Percentiles rank a stretch among this genome's conserved stretches.
Evolutionary conservation across 2,113 vertebrate genomes (phyloP).

Genomic region (Mungos mungo): DNA sequence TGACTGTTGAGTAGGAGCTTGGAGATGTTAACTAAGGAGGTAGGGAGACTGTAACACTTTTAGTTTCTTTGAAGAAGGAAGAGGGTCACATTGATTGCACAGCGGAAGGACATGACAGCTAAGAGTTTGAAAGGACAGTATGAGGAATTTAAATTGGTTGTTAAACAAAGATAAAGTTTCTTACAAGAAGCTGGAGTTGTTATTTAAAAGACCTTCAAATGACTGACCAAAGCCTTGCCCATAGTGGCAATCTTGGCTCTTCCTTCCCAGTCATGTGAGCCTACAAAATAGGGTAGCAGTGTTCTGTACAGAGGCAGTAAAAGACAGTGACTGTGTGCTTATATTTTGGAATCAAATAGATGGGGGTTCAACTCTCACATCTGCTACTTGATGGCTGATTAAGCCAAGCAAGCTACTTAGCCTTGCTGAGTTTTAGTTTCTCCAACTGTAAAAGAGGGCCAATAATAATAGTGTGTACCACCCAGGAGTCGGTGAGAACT

Average conservation of each 20-base stretch:
- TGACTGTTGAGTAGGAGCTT: neutral
- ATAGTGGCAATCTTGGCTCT: neutral
- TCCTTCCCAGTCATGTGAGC: neutral
- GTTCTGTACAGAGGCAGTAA: neutral
- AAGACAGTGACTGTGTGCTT: neutral
- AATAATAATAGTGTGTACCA: neutral
- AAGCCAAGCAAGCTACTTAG: neutral
- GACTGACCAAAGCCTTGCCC: neutral
- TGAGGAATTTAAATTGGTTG: neutral
- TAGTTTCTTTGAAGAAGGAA: conserved; percentile 24
- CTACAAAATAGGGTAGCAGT: neutral
- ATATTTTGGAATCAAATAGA: neutral
- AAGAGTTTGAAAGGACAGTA: neutral
- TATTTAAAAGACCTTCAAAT: neutral
- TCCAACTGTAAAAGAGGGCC: neutral
- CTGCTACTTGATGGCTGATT: neutral
- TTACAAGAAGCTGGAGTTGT: neutral
- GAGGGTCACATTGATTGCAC: neutral
- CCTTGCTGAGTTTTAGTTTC: neutral
- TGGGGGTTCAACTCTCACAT: neutral
- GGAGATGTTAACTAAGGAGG: neutral
- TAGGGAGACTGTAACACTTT: neutral
- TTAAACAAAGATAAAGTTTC: conserved; percentile 9
- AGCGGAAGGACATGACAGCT: neutral
- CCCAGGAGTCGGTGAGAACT: neutral